These are phyloP conservation scores for Ephydatia muelleri DNA, from an alignment of 37 sponge, comb jelly and placozoan genomes.

Conservation along the genomic window DNA sequence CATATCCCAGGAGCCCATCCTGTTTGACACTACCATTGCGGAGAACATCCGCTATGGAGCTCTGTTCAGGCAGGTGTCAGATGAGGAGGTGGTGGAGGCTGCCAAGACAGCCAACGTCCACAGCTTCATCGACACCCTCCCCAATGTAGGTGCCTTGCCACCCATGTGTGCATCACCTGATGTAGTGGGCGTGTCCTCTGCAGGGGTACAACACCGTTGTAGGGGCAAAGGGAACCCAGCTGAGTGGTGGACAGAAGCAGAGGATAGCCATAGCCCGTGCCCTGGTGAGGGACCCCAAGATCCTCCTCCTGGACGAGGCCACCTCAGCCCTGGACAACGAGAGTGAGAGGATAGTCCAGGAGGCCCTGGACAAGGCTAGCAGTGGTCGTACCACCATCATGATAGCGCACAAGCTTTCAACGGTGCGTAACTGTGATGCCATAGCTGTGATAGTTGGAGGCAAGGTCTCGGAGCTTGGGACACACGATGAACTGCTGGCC, in stretches of 20 bases:
- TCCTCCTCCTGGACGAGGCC: constrained; percentile 91
- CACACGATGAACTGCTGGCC: constrained; percentile 48
- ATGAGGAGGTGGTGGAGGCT: constrained; percentile 87
- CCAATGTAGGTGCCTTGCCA: constrained; percentile 63
- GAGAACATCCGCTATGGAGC: constrained; percentile 98
- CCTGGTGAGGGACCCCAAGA: constrained; percentile 84
- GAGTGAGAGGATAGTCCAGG: constrained; percentile 94
- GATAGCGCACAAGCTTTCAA: constrained; percentile 44
- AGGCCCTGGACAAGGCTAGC: constrained; percentile 80
- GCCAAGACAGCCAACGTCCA: constrained; percentile 97
- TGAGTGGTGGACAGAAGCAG: constrained; percentile 94
- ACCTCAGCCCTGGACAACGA: constrained; percentile 93
- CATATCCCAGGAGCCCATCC: constrained; percentile 93
- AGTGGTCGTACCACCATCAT: constrained; percentile 51
- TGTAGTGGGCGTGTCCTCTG: background rate
- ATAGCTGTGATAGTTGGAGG: constrained; percentile 40
- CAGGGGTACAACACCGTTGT: constrained; percentile 87
- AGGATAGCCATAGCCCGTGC: constrained; percentile 91
- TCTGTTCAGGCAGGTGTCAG: constrained; percentile 75
- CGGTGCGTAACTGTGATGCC: constrained; percentile 37
- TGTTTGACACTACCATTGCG: constrained; percentile 90
- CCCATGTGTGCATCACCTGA: background rate
- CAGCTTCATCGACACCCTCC: constrained; percentile 87
- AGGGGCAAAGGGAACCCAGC: constrained; percentile 83
- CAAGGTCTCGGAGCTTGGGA: constrained; percentile 36